Conservation (phyloP, 1,140 invertebrate species). For the Holotrichia oblita region DNA sequence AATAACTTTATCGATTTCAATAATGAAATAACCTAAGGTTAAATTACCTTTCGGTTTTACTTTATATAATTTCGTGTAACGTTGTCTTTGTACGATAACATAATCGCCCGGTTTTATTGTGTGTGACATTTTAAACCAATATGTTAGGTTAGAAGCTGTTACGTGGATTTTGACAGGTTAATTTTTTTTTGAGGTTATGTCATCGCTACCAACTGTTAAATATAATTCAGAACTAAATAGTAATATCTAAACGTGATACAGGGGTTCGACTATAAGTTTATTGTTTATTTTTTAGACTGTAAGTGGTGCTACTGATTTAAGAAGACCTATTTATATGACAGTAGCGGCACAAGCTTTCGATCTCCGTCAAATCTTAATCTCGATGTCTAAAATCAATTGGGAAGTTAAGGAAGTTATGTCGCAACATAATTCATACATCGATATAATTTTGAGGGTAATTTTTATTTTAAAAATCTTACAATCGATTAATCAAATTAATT, state of each 20-base stretch:
- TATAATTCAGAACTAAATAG: neutral
- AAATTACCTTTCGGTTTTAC: slow-evolving; percentile 70
- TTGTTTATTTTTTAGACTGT: slow-evolving; percentile 71
- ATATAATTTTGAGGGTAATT: slow-evolving; percentile 72
- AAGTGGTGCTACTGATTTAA: slow-evolving; percentile 74
- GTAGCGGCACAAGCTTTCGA: slow-evolving; percentile 85
- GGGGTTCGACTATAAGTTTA: neutral
- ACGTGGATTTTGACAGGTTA: too few species aligned
- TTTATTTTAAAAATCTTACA: too few species aligned
- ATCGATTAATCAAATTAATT: too few species aligned
- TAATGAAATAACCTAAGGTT: slow-evolving; percentile 74
- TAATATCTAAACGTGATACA: neutral
- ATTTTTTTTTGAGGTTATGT: neutral
- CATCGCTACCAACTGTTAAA: neutral
- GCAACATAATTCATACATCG: slow-evolving; percentile 92
- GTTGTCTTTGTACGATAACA: slow-evolving; percentile 78
- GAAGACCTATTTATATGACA: slow-evolving; percentile 86
- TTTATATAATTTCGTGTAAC: slow-evolving; percentile 79
- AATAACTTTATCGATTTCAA: slow-evolving; percentile 75
- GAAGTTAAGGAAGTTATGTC: slow-evolving; percentile 95
- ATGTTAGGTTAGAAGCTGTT: neutral
- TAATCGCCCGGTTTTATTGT: slow-evolving; percentile 71
- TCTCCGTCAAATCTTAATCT: slow-evolving; percentile 76
- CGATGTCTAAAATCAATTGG: slow-evolving; percentile 95
- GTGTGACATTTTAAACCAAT: neutral